These are phyloP conservation scores for Aphodius sticticus DNA, from an alignment of 2,888 invertebrate genomes.

Conservation along the genomic window DNA sequence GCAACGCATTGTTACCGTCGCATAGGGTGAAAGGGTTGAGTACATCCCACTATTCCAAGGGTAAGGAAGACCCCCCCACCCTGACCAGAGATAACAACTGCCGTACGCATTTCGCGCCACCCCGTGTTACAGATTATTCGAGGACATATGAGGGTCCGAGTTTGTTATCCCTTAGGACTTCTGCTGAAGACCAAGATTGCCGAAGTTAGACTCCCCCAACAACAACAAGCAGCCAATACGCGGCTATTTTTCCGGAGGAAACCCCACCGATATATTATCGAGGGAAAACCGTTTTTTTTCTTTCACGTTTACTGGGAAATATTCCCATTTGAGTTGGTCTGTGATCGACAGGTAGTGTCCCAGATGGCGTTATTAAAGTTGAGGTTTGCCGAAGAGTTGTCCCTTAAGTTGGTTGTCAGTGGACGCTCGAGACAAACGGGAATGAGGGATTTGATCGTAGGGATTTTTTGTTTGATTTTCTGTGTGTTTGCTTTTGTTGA, in stretches of 20 bases:
- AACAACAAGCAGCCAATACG: neutral
- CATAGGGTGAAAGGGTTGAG: neutral
- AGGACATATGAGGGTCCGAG: neutral
- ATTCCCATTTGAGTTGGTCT: neutral
- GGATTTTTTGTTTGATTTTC: too few relatives aligned
- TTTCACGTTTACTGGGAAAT: neutral
- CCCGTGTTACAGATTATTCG: neutral
- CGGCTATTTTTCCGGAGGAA: neutral
- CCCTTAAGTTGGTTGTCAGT: neutral
- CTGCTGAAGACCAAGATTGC: neutral
- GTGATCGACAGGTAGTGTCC: neutral
- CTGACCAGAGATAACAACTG: neutral
- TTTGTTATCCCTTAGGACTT: slow-evolving; percentile 4
- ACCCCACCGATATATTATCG: neutral
- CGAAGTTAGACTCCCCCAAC: neutral
- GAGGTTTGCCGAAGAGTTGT: neutral
- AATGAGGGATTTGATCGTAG: too few relatives aligned
- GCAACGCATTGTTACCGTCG: neutral
- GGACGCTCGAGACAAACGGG: neutral
- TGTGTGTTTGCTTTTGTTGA: too few relatives aligned
- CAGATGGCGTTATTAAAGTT: neutral
- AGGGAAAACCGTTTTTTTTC: neutral
- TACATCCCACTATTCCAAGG: neutral
- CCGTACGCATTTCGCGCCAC: neutral
- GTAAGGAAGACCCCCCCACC: neutral